Evolutionary conservation across 2,113 vertebrate species (phyloP), one percentile per base, ranked within the genome.

Genomic region (Corythornis cristatus): DNA sequence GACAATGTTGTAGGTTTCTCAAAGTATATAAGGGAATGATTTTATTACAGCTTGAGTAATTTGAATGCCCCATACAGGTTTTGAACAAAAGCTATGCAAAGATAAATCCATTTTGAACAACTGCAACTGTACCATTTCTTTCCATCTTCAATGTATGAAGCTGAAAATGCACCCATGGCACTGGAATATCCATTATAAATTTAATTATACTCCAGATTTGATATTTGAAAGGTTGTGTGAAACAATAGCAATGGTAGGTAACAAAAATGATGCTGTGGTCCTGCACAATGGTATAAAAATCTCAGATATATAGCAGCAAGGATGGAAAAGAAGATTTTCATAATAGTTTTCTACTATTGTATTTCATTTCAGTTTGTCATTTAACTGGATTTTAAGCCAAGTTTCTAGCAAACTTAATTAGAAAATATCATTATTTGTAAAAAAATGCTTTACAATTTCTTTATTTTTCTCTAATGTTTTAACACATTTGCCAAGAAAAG

Each of bases 211-310:
- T 31, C 10, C 26, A 64, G 25, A 29, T 58, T 42, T 37, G 3
- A 12, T 22, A 37, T 11, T 0, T 58, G 23, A 40, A 50, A 37
- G 1, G 3, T 29, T 4, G 1, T 42, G 11, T 26, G 28, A 50
- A 79, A 40, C 14, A 74, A 28, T 28, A 79, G 5, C 0, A 0
- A 45, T 19, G 14, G 7, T 54, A 28, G 28, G 8, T 26, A 76
- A 46, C 7, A 25, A 16, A 62, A 62, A 5, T 1, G 1, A 21
- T 61, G 3, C 2, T 65, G 11, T 33, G 9, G 1, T 73, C 22
- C 4, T 65, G 17, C 10, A 68, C 25, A 43, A 46, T 11, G 4
- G 5, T 9, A 33, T 29, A 19, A 72, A 90, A 73, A 37, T 37
- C 9, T 73, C 25, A 33, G 13, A 31, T 46, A 26, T 3, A 3